Base-by-base conservation (phyloP, 2,113 vertebrate species). In the Rhipidura dahli region DNA sequence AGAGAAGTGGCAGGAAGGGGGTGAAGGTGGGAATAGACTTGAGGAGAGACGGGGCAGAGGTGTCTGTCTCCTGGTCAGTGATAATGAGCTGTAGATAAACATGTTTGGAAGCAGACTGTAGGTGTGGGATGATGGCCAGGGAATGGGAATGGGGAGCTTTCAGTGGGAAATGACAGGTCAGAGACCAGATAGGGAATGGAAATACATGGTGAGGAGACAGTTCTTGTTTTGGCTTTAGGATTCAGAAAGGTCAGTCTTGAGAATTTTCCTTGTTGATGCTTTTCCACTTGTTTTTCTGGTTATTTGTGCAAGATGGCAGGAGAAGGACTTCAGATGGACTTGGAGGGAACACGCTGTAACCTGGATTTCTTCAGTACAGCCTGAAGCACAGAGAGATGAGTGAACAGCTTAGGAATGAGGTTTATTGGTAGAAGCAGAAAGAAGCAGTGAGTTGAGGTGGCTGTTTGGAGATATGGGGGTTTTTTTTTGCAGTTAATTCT, bases 191-290 rank as follows among this genome's bases (percentile, higher is more conserved):
- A 37, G 40, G 71, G 71, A 71, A 45, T 90, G 66, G 83, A 90
- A 90, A 63, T 90, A 60, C 12, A 6, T 6, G n/a, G 7, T 60
- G 44, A 87, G 51, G 73, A 81, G 77, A 31, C 89, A 78, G 26
- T 60, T 91, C 42, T 51, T 87, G 53, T 83, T 94, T 90, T 91
- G 31, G 13, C 42, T 89, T 83, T 59, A 64, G 72, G 35, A 84
- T 82, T 94, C 44, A 33, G 65, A 94, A 94, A 95, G 87, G 93
- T 95, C 83, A 75, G 30, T 78, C 45, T 61, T 78, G 83, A 92
- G 83, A 75, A 66, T 94, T 92, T 94, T 94, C 83, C 76, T 54
- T 91, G 30, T 84, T 78, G 73, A 68, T 82, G 22, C 69, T 93
- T 94, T 97, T 78, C 89, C 68, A 64, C 39, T 92, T 91, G 64